phyloP scores from a whole-genome alignment of 2,797 vertebrate species.

The Acipenser oxyrinchus region DNA sequence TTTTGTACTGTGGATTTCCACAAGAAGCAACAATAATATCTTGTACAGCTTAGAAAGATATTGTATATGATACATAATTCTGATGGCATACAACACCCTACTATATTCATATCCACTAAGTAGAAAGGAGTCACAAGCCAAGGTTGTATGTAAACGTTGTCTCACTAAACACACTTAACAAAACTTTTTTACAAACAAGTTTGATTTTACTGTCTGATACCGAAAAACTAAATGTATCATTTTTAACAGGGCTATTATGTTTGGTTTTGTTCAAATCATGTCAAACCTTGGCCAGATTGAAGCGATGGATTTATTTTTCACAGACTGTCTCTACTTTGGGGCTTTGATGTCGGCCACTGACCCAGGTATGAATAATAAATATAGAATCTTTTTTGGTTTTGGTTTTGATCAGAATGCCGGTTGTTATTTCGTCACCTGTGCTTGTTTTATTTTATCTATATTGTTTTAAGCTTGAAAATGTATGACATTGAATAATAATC shows the following conservation, averaged over 20 bases:
- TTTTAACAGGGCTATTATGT: constrained; percentile 61
- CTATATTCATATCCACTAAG: not conserved
- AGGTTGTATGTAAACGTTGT: constrained; percentile 35
- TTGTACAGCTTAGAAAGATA: too few species aligned
- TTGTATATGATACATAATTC: too few species aligned
- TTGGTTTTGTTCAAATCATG: constrained; percentile 74
- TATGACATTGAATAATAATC: not conserved
- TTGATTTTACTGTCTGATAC: constrained; percentile 18
- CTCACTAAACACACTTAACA: constrained; percentile 24
- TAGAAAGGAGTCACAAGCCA: constrained; percentile 34
- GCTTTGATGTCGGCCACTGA: constrained; percentile 79
- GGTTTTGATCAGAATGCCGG: not conserved
- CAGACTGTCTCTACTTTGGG: constrained; percentile 75
- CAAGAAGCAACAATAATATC: too few species aligned
- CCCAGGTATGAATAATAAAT: constrained; percentile 57
- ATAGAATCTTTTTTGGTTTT: constrained; percentile 18
- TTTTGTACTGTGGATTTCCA: too few species aligned
- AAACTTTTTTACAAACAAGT: constrained; percentile 17
- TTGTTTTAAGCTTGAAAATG: not conserved
- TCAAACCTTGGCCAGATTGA: constrained; percentile 46
- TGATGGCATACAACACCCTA: not conserved
- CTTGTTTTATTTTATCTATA: not conserved
- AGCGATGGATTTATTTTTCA: constrained; percentile 66
- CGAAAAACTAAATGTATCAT: constrained; percentile 38
- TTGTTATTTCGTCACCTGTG: not conserved